Base-by-base conservation (phyloP, 1,140 invertebrate genomes). In the Ericerus pela region DNA sequence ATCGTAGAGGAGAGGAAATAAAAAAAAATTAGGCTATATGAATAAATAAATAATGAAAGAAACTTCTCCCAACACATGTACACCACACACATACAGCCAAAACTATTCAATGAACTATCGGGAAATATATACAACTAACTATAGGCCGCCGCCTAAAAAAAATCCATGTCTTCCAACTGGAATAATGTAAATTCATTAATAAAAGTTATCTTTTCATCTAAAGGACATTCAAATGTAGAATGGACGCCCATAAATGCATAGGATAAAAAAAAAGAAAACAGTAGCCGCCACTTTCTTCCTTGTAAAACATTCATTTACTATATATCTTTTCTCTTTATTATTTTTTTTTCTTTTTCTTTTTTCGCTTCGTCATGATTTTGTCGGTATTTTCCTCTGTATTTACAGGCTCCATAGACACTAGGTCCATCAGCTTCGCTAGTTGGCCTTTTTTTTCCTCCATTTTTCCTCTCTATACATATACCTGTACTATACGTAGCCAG, bases 181-280 rank as follows among this genome's bases (percentile, higher is more conserved):
- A 47, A 47, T 47, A 47, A 47, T 47, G 41, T 47, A 47, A 47
- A 47, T 47, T 47, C 41, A 47, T 47, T 47, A 47, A 47, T 47
- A 47, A 47, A 47, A 47, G 41, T 47, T 24, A 47, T 47, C 41
- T 47, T 47, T 47, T 47, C 41, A 47, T 47, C 41, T 47, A 24
- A n/a, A 47, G 41, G 41, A 47, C 41, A 47, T 47, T 47, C 41
- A 24, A 47, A 47, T 47, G n/a, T n/a, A 47, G 22, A 47, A 18
- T 33, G n/a, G 30, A 33, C 30, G 30, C n/a, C 8, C 30, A 33
- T 10, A 24, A 47, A 47, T 47, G 41, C 26, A 47, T 47, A 47
- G 20, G n/a, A n/a, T n/a, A n/a, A n/a, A n/a, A n/a, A n/a, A n/a
- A n/a, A n/a, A n/a, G 26, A 47, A 47, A 47, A 18, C 41, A 47